Conservation (phyloP, 2,888 invertebrate species). For the Troides helena region DNA sequence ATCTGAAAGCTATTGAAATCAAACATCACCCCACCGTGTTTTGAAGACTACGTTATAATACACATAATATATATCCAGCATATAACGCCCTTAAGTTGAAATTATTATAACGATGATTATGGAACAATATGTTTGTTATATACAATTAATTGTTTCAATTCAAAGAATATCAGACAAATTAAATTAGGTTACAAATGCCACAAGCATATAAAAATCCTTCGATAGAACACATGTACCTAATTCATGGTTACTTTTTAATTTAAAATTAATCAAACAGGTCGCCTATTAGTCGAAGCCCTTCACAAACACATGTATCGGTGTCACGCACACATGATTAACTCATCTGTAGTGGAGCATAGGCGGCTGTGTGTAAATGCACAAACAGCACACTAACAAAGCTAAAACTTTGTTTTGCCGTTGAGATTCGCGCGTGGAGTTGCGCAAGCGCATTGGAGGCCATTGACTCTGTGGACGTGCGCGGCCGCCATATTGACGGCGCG, state of each 20-base stretch:
- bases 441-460: conserved; percentile 77
- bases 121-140: not conserved
- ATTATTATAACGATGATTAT: not conserved
- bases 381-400: conserved; percentile 49
- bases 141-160: not conserved
- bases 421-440: conserved; percentile 79
- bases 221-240: conserved; percentile 57
- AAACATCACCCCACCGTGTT: too few species aligned
- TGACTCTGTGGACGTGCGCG: conserved; percentile 66
- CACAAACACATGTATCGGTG: conserved; percentile 49
- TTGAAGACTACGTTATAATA: too few species aligned
- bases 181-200: not conserved
- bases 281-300: conserved; percentile 67
- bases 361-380: conserved; percentile 31
- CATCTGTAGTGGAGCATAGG: conserved; percentile 20
- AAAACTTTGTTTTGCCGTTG: conserved; percentile 76
- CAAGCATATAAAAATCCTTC: conserved; percentile 48
- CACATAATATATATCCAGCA: too few species aligned
- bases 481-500: conserved; percentile 60
- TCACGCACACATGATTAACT: conserved; percentile 27
- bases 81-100: too few species aligned
- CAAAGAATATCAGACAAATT: not conserved
- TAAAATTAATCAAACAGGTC: conserved; percentile 69
- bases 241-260: conserved; percentile 63
- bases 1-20: too few species aligned